A percentile compares a stretch with the other conserved stretches of the same genome.
phyloP scores from a whole-genome alignment of 2,113 vertebrate species.

The Lamprologus callipterus region DNA sequence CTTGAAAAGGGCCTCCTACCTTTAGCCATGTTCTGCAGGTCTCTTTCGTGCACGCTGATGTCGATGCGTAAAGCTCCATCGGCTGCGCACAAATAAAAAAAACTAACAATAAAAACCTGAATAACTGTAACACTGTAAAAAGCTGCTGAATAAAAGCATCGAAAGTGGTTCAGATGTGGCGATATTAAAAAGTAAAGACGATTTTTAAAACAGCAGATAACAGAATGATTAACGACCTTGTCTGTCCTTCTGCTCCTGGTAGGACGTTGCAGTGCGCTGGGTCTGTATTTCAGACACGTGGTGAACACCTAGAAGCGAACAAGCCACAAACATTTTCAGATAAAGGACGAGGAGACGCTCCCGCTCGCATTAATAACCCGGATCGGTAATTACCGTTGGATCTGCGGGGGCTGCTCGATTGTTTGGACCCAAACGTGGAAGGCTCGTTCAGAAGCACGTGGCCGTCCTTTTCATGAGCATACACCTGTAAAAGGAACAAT shows the following conservation, averaged over 20 bases:
- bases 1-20: slow-evolving; percentile 67
- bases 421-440: slow-evolving; percentile 66
- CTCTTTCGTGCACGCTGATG: slow-evolving; percentile 80
- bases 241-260: slow-evolving; percentile 82
- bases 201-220: neutral
- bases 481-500: slow-evolving; percentile 76
- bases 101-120: neutral
- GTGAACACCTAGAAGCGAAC: slow-evolving; percentile 10
- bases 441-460: slow-evolving; percentile 60
- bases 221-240: slow-evolving; percentile 56
- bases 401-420: slow-evolving; percentile 69
- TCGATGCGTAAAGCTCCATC: slow-evolving; percentile 80
- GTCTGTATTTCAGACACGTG: slow-evolving; percentile 77
- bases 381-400: slow-evolving; percentile 74
- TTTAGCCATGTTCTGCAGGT: slow-evolving; percentile 93
- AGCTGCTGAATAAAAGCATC: neutral
- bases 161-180: neutral
- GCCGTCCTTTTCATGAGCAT: slow-evolving; percentile 74
- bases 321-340: neutral
- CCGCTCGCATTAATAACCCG: neutral
- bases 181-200: neutral
- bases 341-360: neutral
- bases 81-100: slow-evolving; percentile 54
- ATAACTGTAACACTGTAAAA: neutral
- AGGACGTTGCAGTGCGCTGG: slow-evolving; percentile 75